Base-by-base conservation (phyloP, 1,140 invertebrate genomes). In the Physella acuta region DNA sequence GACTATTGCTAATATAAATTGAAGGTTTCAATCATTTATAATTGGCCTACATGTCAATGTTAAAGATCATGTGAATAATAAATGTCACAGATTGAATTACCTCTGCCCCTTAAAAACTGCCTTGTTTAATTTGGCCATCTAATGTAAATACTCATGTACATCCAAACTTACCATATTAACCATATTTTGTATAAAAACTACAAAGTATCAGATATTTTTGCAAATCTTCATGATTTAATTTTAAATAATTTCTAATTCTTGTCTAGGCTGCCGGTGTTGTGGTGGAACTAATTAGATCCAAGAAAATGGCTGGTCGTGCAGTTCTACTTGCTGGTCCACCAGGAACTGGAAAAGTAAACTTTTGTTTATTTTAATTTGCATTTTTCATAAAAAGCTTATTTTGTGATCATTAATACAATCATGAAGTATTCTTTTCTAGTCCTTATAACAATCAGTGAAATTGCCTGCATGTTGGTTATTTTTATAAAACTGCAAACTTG, bases 221-320 rank as follows among this genome's bases (percentile, higher is more conserved):
- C n/a, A n/a, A n/a, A n/a, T n/a, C n/a, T n/a, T n/a, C n/a, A n/a
- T n/a, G n/a, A n/a, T n/a, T n/a, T n/a, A n/a, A n/a, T n/a, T n/a
- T n/a, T n/a, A n/a, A n/a, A n/a, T n/a, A n/a, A n/a, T n/a, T n/a
- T 66, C 56, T 36, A 37, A 44, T 65, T 11, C 75, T 16, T 68
- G 73, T 88, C 64, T 78, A 96, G 94, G 97, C 97, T 73, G 95
- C 95, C 66, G 97, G 97, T 30, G 90, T 99, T 66, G 91, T 99
- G 1, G 95, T 99, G 0, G 97, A 99, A 79, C 91, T 99, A 87
- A 98, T 99, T 63, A 92, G 91, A 80, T 90, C 91, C 11, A 99
- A 99, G 85, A 98, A 96, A 84, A 99, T 99, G 96, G 94, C 98
- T 70, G 98, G 98, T 0, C 85, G 97, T 77, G 97, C 97, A 30